These are phyloP conservation scores for Butastur rufipennis DNA, from an alignment of 2,113 vertebrate species.

Conservation along the genomic window DNA sequence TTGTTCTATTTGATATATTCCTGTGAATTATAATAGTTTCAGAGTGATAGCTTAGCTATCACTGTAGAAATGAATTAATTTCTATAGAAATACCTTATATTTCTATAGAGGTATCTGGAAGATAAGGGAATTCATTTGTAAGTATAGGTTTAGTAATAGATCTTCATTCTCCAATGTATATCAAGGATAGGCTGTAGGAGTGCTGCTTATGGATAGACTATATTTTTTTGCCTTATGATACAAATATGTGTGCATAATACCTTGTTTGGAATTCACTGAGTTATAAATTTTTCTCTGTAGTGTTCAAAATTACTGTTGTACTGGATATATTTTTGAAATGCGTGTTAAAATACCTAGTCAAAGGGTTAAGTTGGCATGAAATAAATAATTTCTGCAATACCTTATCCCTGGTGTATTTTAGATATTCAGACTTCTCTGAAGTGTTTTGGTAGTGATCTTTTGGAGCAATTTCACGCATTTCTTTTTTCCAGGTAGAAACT, in stretches of 20 bases:
- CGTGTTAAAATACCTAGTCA: conserved; percentile 58
- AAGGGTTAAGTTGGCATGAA: conserved; percentile 69
- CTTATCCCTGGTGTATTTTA: conserved; percentile 3
- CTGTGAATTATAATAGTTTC: background rate
- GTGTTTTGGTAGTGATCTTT: background rate
- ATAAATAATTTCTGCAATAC: conserved; percentile 61
- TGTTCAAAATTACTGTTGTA: conserved; percentile 70
- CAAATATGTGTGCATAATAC: conserved; percentile 25
- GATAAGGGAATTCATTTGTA: background rate
- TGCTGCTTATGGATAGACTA: conserved; percentile 57
- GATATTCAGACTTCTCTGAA: background rate
- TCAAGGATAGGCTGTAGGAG: conserved; percentile 44
- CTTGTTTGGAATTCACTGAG: conserved; percentile 53
- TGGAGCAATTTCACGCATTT: background rate
- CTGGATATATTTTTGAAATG: conserved; percentile 62
- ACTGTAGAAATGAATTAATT: background rate
- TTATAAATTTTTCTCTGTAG: conserved; percentile 50
- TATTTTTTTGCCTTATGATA: conserved; percentile 60
- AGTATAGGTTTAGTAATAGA: background rate
- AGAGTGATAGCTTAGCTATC: background rate
- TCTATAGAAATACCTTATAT: background rate
- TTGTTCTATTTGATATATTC: background rate
- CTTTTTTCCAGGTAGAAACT: background rate
- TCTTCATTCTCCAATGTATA: conserved; percentile 16
- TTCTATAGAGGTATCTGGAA: background rate